phyloP scores from a whole-genome alignment of 2,113 vertebrate species.

The Platanista minor region DNA sequence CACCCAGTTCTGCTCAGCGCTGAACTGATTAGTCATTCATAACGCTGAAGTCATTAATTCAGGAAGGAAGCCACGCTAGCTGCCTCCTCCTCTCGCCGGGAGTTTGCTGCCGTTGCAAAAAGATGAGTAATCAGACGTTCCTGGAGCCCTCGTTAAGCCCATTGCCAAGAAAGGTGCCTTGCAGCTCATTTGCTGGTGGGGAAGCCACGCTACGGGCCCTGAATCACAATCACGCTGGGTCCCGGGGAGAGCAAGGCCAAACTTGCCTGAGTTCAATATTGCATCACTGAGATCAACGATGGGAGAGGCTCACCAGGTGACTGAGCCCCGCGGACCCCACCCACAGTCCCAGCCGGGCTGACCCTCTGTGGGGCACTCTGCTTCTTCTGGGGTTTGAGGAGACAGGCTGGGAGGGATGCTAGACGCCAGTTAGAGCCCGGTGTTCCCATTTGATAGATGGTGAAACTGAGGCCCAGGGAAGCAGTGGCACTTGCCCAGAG shows the following conservation, averaged over 20 bases:
- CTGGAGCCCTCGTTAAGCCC: conserved; percentile 15
- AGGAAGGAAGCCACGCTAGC: conserved; percentile 68
- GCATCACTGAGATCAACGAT: background rate
- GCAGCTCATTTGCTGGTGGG: conserved; percentile 9
- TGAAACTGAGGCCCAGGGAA: background rate
- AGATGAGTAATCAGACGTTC: conserved; percentile 66
- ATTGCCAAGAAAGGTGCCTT: conserved; percentile 64
- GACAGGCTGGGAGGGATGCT: background rate
- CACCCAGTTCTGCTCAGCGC: background rate
- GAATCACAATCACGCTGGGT: conserved; percentile 19
- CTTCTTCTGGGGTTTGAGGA: background rate
- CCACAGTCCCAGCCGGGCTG: background rate
- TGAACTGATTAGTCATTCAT: conserved; percentile 44
- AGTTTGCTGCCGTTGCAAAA: conserved; percentile 58
- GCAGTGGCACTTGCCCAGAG: background rate
- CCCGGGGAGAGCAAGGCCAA: conserved; percentile 18
- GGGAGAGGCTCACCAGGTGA: background rate
- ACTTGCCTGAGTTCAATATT: conserved; percentile 42
- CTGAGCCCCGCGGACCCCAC: rapidly evolving
- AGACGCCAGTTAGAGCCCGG: background rate
- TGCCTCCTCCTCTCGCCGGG: conserved; percentile 17
- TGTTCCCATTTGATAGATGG: background rate
- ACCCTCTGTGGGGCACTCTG: background rate
- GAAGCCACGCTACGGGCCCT: conserved; percentile 57
- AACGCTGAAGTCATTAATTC: conserved; percentile 59